phyloP scores from a whole-genome alignment of 2,888 invertebrate species.

The Drosophila merina region DNA sequence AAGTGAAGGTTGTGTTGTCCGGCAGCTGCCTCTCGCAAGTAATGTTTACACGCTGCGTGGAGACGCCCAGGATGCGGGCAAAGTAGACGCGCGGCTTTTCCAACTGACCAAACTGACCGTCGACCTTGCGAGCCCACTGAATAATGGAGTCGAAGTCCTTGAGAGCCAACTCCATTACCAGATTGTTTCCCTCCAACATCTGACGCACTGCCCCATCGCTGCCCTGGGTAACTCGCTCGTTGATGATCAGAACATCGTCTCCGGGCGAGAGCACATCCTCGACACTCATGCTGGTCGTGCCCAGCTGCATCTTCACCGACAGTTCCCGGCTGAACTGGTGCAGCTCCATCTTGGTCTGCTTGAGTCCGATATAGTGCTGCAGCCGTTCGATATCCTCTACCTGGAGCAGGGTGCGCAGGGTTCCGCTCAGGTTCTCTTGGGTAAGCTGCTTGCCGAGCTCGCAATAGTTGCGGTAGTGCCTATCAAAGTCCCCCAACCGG shows the following conservation, averaged over 20 bases:
- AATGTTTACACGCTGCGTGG: conserved; percentile 65
- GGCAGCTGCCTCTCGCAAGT: conserved; percentile 63
- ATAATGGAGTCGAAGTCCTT: conserved; percentile 55
- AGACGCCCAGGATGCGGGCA: conserved; percentile 64
- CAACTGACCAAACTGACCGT: conserved; percentile 47
- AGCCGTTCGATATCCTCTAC: conserved; percentile 79
- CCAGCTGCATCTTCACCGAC: conserved; percentile 52
- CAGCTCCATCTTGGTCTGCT: conserved; percentile 65
- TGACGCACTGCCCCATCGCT: conserved; percentile 30
- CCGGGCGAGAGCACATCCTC: conserved; percentile 62
- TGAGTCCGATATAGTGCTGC: conserved; percentile 58
- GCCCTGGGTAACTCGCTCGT: conserved; percentile 41
- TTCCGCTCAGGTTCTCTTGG: conserved; percentile 53
- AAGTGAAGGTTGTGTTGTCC: conserved; percentile 51
- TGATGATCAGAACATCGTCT: conserved; percentile 69
- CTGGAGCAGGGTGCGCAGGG: conserved; percentile 67
- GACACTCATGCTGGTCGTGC: conserved; percentile 22
- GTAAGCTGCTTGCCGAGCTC: conserved; percentile 54
- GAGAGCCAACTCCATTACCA: conserved; percentile 57
- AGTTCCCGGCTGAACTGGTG: conserved; percentile 66
- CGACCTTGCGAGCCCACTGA: conserved; percentile 52
- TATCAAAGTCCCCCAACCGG: conserved; percentile 47
- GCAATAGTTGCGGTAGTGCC: conserved; percentile 64
- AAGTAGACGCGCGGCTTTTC: conserved; percentile 61
- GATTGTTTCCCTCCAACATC: conserved; percentile 44